phyloP scores from a whole-genome alignment of 2,888 invertebrate genomes.

The Drosophila borborema region DNA sequence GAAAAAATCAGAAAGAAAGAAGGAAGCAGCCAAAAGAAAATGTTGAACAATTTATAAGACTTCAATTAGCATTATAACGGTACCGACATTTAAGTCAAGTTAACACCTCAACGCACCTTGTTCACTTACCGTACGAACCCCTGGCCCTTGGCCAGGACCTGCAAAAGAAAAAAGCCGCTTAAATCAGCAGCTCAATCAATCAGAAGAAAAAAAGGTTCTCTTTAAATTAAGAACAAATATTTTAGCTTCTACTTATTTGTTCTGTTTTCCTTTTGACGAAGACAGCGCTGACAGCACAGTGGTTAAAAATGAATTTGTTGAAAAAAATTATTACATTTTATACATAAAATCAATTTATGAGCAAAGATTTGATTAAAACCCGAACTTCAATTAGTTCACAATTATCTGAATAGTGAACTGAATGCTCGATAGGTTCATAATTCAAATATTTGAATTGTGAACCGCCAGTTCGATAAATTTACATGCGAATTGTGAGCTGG shows the following conservation, averaged over 20 bases:
- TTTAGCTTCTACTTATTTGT: background rate
- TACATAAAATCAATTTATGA: background rate
- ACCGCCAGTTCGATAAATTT: background rate
- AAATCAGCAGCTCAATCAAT: constrained; percentile 79
- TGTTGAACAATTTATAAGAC: constrained; percentile 62
- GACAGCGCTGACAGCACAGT: constrained; percentile 45
- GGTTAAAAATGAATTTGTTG: constrained; percentile 1
- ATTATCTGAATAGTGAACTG: background rate
- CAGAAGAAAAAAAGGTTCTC: constrained; percentile 66
- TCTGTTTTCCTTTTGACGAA: constrained; percentile 20
- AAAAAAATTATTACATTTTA: background rate
- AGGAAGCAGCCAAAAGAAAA: constrained; percentile 13
- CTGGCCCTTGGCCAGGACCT: constrained; percentile 18
- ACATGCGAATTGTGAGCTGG: background rate
- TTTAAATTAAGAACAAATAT: constrained; percentile 67
- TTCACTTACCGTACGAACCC: background rate
- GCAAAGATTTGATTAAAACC: too few relatives aligned
- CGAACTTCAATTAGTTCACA: background rate
- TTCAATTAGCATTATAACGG: constrained; percentile 75
- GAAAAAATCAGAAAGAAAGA: constrained; percentile 22
- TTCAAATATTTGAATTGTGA: too few relatives aligned
- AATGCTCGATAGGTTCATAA: background rate
- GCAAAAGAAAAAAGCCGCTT: constrained; percentile 66
- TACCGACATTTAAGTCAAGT: constrained; percentile 67
- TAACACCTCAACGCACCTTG: constrained; percentile 70